Evolutionary conservation across 2,888 invertebrate genomes (phyloP).

Genomic region (Lordiphosa fenestrarum): DNA sequence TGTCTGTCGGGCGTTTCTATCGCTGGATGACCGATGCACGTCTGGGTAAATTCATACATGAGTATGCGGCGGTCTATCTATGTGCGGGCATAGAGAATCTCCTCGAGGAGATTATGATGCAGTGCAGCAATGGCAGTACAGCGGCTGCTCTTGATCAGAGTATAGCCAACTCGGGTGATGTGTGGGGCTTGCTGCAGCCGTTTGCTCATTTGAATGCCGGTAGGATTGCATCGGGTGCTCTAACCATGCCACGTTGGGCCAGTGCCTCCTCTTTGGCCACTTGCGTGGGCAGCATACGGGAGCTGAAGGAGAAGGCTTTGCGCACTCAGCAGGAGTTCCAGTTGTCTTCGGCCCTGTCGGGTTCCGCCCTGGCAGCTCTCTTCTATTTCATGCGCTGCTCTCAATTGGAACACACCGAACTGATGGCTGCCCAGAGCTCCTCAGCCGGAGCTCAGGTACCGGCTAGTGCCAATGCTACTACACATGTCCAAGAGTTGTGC

Average conservation of each 20-base stretch:
- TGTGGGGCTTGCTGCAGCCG: slow-evolving; percentile 94
- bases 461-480: slow-evolving; percentile 63
- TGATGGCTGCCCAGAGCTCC: slow-evolving; percentile 76
- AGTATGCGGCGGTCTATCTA: slow-evolving; percentile 94
- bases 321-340: slow-evolving; percentile 82
- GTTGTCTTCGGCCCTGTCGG: slow-evolving; percentile 82
- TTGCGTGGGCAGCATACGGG: slow-evolving; percentile 91
- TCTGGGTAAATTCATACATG: slow-evolving; percentile 91
- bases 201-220: slow-evolving; percentile 95
- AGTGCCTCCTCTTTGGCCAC: slow-evolving; percentile 88
- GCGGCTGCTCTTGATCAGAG: slow-evolving; percentile 91
- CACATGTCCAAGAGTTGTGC: slow-evolving; percentile 86
- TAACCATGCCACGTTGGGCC: slow-evolving; percentile 92
- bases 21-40: slow-evolving; percentile 96
- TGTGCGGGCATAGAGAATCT: slow-evolving; percentile 94
- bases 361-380: slow-evolving; percentile 88
- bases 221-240: slow-evolving; percentile 90
- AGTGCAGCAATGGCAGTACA: slow-evolving; percentile 88
- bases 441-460: slow-evolving; percentile 45
- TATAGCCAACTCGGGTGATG: slow-evolving; percentile 91
- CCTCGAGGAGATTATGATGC: slow-evolving; percentile 90
- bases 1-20: slow-evolving; percentile 93
- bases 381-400: slow-evolving; percentile 97
- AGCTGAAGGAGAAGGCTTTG: slow-evolving; percentile 88
- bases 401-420: slow-evolving; percentile 87